phyloP scores from a whole-genome alignment of 2,888 invertebrate genomes.

The Drosophila prostipennis region DNA sequence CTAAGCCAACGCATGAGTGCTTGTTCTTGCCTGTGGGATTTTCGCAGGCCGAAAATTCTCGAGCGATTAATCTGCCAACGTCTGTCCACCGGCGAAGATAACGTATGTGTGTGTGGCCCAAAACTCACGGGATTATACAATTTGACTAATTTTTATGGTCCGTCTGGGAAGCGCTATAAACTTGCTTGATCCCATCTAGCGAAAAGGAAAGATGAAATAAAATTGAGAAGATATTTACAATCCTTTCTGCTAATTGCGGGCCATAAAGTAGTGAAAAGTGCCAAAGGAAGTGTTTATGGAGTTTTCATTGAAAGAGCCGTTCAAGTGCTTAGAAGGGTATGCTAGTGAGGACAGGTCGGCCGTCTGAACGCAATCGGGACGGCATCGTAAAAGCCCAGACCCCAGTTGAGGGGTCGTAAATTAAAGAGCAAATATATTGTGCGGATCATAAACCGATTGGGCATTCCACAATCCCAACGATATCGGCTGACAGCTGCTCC shows the following conservation, averaged over 20 bases:
- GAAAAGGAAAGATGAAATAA: constrained; percentile 16
- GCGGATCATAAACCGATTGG: constrained; percentile 25
- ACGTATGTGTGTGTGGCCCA: constrained; percentile 1
- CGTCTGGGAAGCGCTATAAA: constrained; percentile 33
- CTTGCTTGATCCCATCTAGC: constrained; percentile 4
- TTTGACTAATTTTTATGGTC: constrained; percentile 22
- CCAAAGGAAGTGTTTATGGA: constrained; percentile 10
- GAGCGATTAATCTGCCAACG: constrained; percentile 30
- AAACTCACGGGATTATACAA: constrained; percentile 25
- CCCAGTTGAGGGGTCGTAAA: constrained; percentile 28
- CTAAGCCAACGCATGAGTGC: constrained; percentile 66
- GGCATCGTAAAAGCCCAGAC: constrained; percentile 21
- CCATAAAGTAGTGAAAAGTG: constrained; percentile 15
- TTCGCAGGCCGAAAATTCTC: constrained; percentile 31
- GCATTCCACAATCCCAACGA: constrained; percentile 21
- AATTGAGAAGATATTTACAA: constrained; percentile 32
- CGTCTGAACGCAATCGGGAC: constrained; percentile 7
- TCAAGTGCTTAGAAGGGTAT: neutral
- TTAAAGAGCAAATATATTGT: constrained; percentile 30
- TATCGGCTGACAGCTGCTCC: constrained; percentile 17
- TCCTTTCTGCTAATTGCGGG: constrained; percentile 11
- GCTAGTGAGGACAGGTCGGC: neutral
- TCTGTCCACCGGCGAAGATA: constrained; percentile 24
- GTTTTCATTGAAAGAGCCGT: neutral
- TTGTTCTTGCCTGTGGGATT: constrained; percentile 1